Evolutionary conservation across 2,888 invertebrate species (phyloP).

Genomic region (Drosophila falleni): DNA sequence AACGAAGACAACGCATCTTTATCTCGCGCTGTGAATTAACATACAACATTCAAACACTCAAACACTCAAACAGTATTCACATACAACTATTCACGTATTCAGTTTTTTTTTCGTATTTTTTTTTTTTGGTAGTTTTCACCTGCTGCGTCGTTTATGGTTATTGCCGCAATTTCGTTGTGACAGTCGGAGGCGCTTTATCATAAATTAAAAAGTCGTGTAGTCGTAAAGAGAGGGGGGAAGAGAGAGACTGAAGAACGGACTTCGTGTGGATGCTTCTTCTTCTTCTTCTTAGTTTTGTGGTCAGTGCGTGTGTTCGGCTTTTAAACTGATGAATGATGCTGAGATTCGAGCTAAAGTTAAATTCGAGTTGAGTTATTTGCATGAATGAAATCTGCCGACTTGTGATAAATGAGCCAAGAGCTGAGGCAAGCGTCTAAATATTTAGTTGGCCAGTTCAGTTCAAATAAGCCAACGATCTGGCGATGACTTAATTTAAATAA

Average conservation of each 20-base stretch:
- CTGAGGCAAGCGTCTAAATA: slow-evolving; percentile 6
- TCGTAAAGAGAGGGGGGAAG: slow-evolving; percentile 9
- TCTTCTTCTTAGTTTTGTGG: slow-evolving; percentile 22
- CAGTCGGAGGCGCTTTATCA: slow-evolving; percentile 82
- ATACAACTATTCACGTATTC: slow-evolving; percentile 29
- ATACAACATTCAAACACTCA: slow-evolving; percentile 56
- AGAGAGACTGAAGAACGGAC: background rate
- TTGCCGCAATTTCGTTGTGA: slow-evolving; percentile 81
- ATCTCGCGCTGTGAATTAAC: slow-evolving; percentile 65
- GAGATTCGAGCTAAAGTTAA: slow-evolving; percentile 29
- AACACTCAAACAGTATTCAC: slow-evolving; percentile 13
- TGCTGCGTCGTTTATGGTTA: slow-evolving; percentile 81
- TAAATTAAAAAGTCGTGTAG: slow-evolving; percentile 80
- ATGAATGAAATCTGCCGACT: slow-evolving; percentile 7
- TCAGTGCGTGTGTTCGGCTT: slow-evolving; percentile 45
- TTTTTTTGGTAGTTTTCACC: slow-evolving; percentile 78
- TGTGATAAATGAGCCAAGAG: slow-evolving; percentile 61
- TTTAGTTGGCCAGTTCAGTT: background rate
- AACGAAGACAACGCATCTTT: slow-evolving; percentile 49
- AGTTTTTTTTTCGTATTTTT: slow-evolving; percentile 22
- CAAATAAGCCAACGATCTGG: slow-evolving; percentile 39
- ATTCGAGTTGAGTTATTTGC: too few relatives aligned
- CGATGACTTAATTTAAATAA: slow-evolving; percentile 76
- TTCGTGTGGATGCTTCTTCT: slow-evolving; percentile 28
- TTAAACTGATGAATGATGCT: slow-evolving; percentile 16